Base-by-base conservation (phyloP, 2,888 invertebrate species). In the Agriotes lineatus region DNA sequence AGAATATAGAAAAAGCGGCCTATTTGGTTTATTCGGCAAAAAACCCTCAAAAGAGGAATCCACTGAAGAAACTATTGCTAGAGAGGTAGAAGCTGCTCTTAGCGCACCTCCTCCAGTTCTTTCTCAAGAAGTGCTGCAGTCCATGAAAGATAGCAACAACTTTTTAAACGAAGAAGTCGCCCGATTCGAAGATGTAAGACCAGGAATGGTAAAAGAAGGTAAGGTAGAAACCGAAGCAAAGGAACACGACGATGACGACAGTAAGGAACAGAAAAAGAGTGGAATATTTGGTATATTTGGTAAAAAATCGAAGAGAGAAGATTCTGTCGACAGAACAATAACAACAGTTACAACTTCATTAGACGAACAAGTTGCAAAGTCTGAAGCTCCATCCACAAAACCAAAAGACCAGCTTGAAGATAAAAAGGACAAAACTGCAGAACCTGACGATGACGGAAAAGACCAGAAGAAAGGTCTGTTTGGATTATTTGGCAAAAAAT, bases 401-500 rank as follows among this genome's bases (percentile, higher is more conserved):
- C 44, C 16, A n/a, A 44, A 44, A 44, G 44, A 44, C 4, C 37
- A n/a, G n/a, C 45, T 33, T 52, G 16, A 12, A 35, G 22, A 19
- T 1, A 12, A 22, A 30, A 48, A 35, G 1, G 33, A 50, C n/a
- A 37, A 63, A 60, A n/a, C 1, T 2, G 19, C 19, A 3, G 68
- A 30, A 12, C 9, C 44, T 1, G 50, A 25, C 25, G 33, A 16
- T 16, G 52, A 30, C 7, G 10, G 16, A 14, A 33, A 52, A 44
- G 19, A 54, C 10, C 30, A 22, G 14, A 48, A 18, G 14, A 48
- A 48, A 22, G 48, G 67, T 50, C 69, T 77, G 60, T 76, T 77
- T 67, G 74, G 74, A 44, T 59, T 76, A 48, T 76, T 76, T 52
- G 74, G 73, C 14, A 76, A 76, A 58, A 75, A 76, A 67, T 35